Base-by-base conservation (phyloP, 2,113 vertebrate species). In the Maccullochella peelii region DNA sequence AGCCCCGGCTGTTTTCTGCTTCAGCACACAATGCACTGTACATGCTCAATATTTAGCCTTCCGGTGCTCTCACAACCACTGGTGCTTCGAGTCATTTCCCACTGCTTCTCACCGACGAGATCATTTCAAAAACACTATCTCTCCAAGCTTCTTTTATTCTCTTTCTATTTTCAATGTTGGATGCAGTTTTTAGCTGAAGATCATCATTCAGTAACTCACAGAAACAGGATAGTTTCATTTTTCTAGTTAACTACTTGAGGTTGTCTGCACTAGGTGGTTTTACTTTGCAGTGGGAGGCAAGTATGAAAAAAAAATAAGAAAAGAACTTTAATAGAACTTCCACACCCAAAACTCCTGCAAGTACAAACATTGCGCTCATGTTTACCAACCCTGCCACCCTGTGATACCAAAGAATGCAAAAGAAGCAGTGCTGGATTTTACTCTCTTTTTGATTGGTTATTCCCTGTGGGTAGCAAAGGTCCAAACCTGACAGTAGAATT, bases 41-140 rank as follows among this genome's bases (percentile, higher is more conserved):
- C 47, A 18, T 62, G 42, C 69, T 78, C 75, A 78, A 65, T 80
- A 88, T 85, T 84, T 81, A 73, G 63, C 73, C 57, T 59, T 79
- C 50, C 57, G 72, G 65, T n/a, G 63, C 36, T 42, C 61, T 77
- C 77, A 85, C 23, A 67, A 88, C 12, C 25, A 77, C 55, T 80
- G 67, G 72, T 42, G 38, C 77, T 63, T 27, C 3, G 40, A 83
- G 42, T 42, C 73, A 27, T 79, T 63, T 30, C 14, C 55, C 57
- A 69, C 20, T 66, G 42, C 10, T 40, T 25, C n/a, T 25, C 47
- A 42, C 25, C 49, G 38, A 82, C 63, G 38, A 67, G 52, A 58
- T 65, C 61, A 77, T 73, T 73, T 70, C 57, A 66, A 68, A 68
- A 52, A 80, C 40, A 73, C 40, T 1, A 12, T 75, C 25, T 50